These are phyloP conservation scores for Oncorhynchus clarkii DNA, from an alignment of 2,113 vertebrate species.

Conservation along the genomic window DNA sequence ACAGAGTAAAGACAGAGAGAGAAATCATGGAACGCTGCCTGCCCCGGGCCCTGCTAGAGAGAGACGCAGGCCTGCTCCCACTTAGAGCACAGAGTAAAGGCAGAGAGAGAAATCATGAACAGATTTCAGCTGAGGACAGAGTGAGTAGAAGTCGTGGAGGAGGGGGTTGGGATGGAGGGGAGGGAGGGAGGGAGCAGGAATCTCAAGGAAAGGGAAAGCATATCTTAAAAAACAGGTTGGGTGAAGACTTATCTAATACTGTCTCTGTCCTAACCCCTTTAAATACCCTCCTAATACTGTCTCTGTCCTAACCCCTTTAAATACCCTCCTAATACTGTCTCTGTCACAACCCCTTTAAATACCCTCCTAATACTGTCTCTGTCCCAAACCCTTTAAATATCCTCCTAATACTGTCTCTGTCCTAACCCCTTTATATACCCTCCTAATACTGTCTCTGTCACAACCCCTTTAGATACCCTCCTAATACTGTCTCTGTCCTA, in stretches of 20 bases:
- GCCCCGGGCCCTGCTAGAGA: conserved; percentile 53
- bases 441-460: too few species aligned
- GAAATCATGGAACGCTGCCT: conserved; percentile 68
- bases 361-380: too few species aligned
- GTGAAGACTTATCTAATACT: conserved; percentile 24
- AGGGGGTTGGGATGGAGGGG: not conserved
- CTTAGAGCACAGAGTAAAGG: conserved; percentile 55
- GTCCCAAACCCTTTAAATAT: too few species aligned
- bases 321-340: too few species aligned
- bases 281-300: too few species aligned
- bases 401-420: too few species aligned
- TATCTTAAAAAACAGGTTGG: conserved; percentile 21
- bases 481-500: too few species aligned
- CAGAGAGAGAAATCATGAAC: conserved; percentile 70
- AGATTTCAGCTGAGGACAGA: conserved; percentile 51
- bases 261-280: too few species aligned
- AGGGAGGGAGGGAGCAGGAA: not conserved
- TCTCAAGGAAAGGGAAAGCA: conserved; percentile 8
- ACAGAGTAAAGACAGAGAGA: conserved; percentile 48
- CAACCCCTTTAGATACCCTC: too few species aligned
- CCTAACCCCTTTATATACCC: too few species aligned
- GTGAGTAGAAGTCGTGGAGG: not conserved
- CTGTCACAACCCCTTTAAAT: too few species aligned
- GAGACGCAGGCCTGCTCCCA: conserved; percentile 65
- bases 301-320: too few species aligned